phyloP scores from a whole-genome alignment of 2,888 invertebrate species.

The Mamestra brassicae region DNA sequence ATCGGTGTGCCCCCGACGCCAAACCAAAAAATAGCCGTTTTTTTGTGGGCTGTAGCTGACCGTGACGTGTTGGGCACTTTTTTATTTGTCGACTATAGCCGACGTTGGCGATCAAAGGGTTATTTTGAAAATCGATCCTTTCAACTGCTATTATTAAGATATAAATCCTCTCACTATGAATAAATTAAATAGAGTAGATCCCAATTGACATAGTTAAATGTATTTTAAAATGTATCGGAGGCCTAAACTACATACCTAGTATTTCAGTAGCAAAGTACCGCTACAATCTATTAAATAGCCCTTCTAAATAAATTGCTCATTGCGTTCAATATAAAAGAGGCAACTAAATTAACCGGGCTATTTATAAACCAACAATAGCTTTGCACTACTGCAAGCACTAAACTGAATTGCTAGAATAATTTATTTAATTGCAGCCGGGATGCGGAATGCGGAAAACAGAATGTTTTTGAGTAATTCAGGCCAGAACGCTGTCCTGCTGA shows the following conservation, averaged over 20 bases:
- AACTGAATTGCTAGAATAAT: conserved; percentile 45
- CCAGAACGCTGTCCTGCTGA: conserved; percentile 20
- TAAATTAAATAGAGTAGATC: background rate
- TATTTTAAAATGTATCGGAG: background rate
- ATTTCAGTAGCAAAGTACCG: background rate
- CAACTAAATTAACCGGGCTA: conserved; percentile 7
- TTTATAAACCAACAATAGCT: conserved; percentile 21
- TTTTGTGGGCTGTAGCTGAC: no score
- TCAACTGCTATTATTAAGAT: no score
- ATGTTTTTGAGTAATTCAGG: conserved; percentile 31
- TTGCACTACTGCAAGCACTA: conserved; percentile 25
- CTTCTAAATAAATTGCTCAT: conserved; percentile 14
- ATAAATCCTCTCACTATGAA: no score
- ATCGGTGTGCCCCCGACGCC: no score
- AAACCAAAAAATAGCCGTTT: no score
- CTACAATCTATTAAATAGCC: conserved; percentile 10
- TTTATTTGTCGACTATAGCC: no score
- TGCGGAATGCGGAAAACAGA: conserved; percentile 12
- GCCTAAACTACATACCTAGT: background rate
- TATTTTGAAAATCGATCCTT: background rate
- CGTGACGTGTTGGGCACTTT: no score
- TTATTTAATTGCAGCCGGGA: conserved; percentile 32
- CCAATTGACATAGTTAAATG: background rate
- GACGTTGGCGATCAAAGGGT: no score
- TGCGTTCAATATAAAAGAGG: conserved; percentile 20